A percentile compares a stretch with the other conserved stretches of the same genome.
phyloP scores from a whole-genome alignment of 2,113 vertebrate species.

The Phalacrocorax brasilianus region DNA sequence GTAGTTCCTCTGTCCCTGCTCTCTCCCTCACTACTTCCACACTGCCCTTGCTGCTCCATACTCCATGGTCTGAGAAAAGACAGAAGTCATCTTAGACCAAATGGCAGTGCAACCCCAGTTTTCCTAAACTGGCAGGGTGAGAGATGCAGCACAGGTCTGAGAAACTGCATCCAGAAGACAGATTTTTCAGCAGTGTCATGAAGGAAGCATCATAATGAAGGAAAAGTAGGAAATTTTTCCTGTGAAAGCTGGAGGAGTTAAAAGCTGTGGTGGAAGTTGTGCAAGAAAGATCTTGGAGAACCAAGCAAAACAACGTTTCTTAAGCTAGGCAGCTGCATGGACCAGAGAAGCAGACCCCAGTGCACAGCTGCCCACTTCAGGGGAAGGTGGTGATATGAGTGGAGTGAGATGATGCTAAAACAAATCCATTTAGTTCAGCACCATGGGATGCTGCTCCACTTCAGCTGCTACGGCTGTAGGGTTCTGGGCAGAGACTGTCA shows the following conservation, averaged over 20 bases:
- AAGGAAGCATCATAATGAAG: neutral
- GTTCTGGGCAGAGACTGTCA: neutral
- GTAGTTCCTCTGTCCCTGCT: neutral
- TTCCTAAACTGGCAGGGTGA: neutral
- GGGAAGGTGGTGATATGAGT: neutral
- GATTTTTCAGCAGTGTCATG: neutral
- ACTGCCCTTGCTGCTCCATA: neutral
- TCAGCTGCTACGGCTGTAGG: neutral
- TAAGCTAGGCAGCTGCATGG: neutral
- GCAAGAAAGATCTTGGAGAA: neutral
- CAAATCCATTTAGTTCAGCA: neutral
- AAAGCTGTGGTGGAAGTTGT: neutral
- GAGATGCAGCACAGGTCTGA: neutral
- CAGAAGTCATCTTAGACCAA: neutral
- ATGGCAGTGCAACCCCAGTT: neutral
- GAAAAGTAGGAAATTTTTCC: neutral
- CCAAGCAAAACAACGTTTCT: accelerated
- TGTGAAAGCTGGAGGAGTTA: neutral
- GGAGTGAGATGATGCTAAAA: neutral
- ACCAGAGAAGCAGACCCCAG: neutral
- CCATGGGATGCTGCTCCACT: neutral
- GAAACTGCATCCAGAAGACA: neutral
- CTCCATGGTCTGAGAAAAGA: neutral
- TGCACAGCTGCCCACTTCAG: neutral
- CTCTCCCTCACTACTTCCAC: neutral